Evolutionary conservation across 2,113 vertebrate species (phyloP), one percentile per base, ranked within the genome.

Genomic region (Syrmaticus mikado): DNA sequence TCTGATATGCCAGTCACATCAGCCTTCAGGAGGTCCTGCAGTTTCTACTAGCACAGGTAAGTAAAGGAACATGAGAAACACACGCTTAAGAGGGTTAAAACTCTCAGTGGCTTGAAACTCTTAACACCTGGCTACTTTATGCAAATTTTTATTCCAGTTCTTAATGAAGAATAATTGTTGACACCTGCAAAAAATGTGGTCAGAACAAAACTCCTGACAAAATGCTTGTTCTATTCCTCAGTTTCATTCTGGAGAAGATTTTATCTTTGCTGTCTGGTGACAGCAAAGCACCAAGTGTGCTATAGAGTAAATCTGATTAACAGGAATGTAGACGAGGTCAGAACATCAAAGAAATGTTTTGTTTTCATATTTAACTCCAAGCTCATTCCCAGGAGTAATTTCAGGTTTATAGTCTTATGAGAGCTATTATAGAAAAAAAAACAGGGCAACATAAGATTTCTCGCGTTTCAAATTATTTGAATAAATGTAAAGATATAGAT

Each of bases 251-350:
- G 30, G 30, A 73, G 60, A 64, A 85, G 24, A 67, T 38, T 76
- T 75, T 36, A 36, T 82, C 19, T 65, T 53, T 52, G 13, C 12
- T 83, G 18, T 76, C n/a, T n/a, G n/a, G n/a, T n/a, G n/a, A n/a
- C n/a, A n/a, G n/a, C n/a, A n/a, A n/a, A 76, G 20, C 10, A 27
- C n/a, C 0, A 0, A 50, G 64, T 66, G n/a, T 20, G 13, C 50
- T 76, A 74, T 73, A 66, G 82, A 71, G 36, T 66, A 93, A 94
- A 83, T 86, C 61, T 32, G 40, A 22, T 67, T 86, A 90, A 81
- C 10, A 66, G n/a, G 16, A 53, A 2, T 1, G 6, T 65, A 77
- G 64, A 52, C 82, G 30, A 91, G 25, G 43, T 73, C 79, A 93
- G 38, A 89, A 85, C 12, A 76, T 20, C 40, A 19, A 79, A 73